These are phyloP conservation scores for Xenopus petersii DNA, from an alignment of 2,797 vertebrate species.

Conservation along the genomic window DNA sequence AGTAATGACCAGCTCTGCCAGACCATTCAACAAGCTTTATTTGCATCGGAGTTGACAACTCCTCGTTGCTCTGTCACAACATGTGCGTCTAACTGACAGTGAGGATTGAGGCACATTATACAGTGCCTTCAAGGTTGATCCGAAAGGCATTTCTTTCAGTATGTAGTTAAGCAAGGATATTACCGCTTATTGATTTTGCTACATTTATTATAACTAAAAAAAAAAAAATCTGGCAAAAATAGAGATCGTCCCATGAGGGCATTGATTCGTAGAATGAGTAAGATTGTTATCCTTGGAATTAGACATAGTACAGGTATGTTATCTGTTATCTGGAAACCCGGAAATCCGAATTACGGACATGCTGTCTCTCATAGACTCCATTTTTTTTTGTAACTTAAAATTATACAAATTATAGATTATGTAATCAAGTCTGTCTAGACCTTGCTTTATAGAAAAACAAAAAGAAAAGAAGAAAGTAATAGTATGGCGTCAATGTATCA, in stretches of 20 bases:
- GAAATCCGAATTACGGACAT: too few relatives aligned
- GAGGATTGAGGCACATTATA: constrained; percentile 1
- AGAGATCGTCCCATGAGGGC: neutral
- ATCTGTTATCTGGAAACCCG: too few relatives aligned
- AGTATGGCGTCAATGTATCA: too few relatives aligned
- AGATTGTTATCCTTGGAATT: neutral
- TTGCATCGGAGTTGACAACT: neutral
- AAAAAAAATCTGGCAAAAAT: neutral
- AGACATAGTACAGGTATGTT: too few relatives aligned
- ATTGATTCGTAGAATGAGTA: constrained; percentile 1
- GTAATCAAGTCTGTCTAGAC: too few relatives aligned
- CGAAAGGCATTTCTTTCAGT: constrained; percentile 7
- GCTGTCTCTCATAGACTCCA: too few relatives aligned
- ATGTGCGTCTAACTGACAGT: neutral
- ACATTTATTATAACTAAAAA: neutral
- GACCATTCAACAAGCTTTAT: neutral
- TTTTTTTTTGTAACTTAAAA: too few relatives aligned
- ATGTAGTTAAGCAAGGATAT: neutral
- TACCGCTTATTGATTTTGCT: neutral
- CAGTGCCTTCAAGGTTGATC: neutral
- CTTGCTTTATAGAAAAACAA: too few relatives aligned
- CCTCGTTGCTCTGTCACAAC: neutral
- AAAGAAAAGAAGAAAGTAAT: too few relatives aligned
- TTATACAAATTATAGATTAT: too few relatives aligned
- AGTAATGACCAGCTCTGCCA: neutral